Conservation (phyloP, 53 echinoderm and acorn worm species). For the Henricia sp. region DNA sequence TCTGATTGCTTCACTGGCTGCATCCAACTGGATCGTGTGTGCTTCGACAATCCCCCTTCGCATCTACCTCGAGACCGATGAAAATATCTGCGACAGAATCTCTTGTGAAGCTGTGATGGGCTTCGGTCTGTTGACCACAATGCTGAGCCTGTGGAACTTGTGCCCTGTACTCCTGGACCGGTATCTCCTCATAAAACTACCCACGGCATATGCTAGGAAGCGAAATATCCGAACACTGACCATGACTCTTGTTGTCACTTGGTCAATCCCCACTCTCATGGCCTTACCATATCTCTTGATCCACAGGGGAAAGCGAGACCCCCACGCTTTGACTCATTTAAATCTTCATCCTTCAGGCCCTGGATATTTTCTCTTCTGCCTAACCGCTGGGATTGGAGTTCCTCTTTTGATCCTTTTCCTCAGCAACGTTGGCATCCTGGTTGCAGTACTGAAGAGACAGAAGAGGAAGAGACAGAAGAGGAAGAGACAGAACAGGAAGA, state of each 20-base stretch:
- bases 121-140: neutral
- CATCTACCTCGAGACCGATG: neutral
- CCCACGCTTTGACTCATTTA: neutral
- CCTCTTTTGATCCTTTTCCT: neutral
- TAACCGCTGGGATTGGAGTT: constrained; percentile 2
- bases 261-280: neutral
- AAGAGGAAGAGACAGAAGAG: too few relatives aligned
- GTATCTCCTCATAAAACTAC: constrained; percentile 1
- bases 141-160: constrained; percentile 16
- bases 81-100: neutral
- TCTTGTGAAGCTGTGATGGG: neutral
- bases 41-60: neutral
- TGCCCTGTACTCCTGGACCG: constrained; percentile 24
- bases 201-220: neutral
- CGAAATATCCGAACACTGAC: neutral
- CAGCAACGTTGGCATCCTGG: constrained; percentile 7
- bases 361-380: neutral
- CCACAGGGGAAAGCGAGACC: neutral
- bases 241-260: neutral
- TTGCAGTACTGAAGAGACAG: constrained; percentile 6
- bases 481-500: too few relatives aligned
- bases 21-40: constrained; percentile 2
- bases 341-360: neutral
- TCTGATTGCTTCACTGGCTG: neutral
- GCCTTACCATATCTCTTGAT: neutral